A percentile compares a stretch with the other conserved stretches of the same genome.
Conservation (phyloP, 2,888 invertebrate genomes). For the Eupithecia subumbrata region DNA sequence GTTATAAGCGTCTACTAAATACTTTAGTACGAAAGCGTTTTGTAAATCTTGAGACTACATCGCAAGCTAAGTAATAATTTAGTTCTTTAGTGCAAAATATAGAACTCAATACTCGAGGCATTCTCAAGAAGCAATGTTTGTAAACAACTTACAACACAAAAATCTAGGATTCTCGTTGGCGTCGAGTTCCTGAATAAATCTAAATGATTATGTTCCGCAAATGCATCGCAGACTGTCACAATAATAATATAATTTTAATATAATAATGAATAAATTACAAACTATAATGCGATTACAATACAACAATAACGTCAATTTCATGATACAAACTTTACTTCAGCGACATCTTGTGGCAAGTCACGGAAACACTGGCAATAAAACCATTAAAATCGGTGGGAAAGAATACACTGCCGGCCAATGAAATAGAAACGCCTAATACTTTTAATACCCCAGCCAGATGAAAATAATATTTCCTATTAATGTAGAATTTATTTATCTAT, state of each 20-base stretch:
- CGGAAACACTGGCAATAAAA: conserved; percentile 48
- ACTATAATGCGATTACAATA: conserved; percentile 76
- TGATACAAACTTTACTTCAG: conserved; percentile 31
- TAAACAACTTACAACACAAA: background rate
- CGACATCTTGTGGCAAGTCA: conserved; percentile 36
- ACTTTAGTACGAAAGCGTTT: background rate
- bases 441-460: conserved; percentile 51
- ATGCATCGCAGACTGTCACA: conserved; percentile 68
- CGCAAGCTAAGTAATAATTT: background rate
- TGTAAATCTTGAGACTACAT: background rate
- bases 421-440: conserved; percentile 23
- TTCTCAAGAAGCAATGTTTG: background rate
- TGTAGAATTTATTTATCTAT: conserved; percentile 44
- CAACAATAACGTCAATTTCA: conserved; percentile 56
- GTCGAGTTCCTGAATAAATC: too few species aligned
- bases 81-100: background rate
- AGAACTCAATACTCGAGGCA: background rate
- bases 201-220: conserved; percentile 41
- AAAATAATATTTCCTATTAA: conserved; percentile 23
- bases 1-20: too few species aligned
- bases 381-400: conserved; percentile 69
- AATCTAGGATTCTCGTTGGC: background rate
- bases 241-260: conserved; percentile 49
- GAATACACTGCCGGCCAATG: conserved; percentile 54
- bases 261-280: conserved; percentile 67